Evolutionary conservation across 2,797 vertebrate genomes (phyloP).

Genomic region (Cyprinella venusta): DNA sequence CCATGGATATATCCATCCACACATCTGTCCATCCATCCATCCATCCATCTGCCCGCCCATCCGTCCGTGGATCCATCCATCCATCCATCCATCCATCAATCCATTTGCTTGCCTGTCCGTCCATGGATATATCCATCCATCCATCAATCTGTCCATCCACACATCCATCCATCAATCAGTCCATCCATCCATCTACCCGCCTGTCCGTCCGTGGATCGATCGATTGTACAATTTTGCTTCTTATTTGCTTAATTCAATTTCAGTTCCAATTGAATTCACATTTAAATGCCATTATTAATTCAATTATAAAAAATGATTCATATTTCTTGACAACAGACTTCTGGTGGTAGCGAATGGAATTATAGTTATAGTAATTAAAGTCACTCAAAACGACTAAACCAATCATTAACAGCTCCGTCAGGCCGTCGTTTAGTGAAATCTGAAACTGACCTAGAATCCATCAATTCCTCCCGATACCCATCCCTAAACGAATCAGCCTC

Average conservation of each 20-base stretch:
- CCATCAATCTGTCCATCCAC: no score
- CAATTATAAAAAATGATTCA: neutral
- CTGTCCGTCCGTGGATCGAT: no score
- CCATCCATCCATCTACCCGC: no score
- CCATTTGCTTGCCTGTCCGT: no score
- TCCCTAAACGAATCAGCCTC: neutral
- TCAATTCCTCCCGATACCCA: neutral
- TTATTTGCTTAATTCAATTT: neutral
- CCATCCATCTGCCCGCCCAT: no score
- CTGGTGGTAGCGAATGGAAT: neutral
- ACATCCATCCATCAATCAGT: fast-evolving
- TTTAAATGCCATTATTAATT: neutral
- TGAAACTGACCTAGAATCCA: neutral
- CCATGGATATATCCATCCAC: no score
- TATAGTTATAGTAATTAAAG: neutral
- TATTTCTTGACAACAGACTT: neutral
- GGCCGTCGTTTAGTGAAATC: slow-evolving; percentile 10
- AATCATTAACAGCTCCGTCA: neutral
- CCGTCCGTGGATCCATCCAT: neutral
- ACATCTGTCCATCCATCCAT: no score
- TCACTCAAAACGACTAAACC: neutral
- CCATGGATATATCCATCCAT: no score
- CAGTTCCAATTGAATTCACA: neutral
- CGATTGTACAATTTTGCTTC: neutral
- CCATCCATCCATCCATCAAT: fast-evolving